These are phyloP conservation scores for Diarsia mendica DNA, from an alignment of 2,888 invertebrate species.

Conservation along the genomic window DNA sequence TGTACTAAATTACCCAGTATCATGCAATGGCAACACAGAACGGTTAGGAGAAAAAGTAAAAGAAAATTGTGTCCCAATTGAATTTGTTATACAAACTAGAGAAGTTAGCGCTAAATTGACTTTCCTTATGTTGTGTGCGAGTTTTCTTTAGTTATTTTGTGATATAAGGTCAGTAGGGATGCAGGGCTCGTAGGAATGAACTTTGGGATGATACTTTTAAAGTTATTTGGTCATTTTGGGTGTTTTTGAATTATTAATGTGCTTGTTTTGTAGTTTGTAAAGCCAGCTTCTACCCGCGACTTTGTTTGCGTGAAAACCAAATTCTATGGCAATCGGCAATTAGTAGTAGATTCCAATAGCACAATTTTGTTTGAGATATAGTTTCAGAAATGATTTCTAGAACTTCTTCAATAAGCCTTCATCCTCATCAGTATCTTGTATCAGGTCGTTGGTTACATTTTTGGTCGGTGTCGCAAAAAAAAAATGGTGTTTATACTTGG, in stretches of 20 bases:
- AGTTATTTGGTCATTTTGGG: neutral
- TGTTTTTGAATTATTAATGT: neutral
- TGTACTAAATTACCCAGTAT: constrained; percentile 34
- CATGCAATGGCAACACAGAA: constrained; percentile 51
- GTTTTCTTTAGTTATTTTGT: constrained; percentile 32
- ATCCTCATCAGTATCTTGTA: no score
- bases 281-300: neutral
- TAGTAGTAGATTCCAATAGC: no score
- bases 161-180: constrained; percentile 18
- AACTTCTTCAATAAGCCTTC: no score
- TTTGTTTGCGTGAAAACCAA: no score
- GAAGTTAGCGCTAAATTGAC: constrained; percentile 63
- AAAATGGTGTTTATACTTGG: no score
- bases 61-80: constrained; percentile 66
- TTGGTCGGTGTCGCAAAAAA: no score
- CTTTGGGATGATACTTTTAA: constrained; percentile 4
- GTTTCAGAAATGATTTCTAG: no score
- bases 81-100: constrained; percentile 68
- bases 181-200: neutral
- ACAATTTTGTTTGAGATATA: no score
- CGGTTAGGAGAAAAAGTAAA: constrained; percentile 58
- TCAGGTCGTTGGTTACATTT: no score
- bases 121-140: constrained; percentile 40
- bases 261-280: neutral
- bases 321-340: no score